A percentile compares a stretch with the other conserved stretches of the same genome.
Evolutionary conservation across 2,797 vertebrate genomes (phyloP).

Genomic region (Geotrypetes seraphini): DNA sequence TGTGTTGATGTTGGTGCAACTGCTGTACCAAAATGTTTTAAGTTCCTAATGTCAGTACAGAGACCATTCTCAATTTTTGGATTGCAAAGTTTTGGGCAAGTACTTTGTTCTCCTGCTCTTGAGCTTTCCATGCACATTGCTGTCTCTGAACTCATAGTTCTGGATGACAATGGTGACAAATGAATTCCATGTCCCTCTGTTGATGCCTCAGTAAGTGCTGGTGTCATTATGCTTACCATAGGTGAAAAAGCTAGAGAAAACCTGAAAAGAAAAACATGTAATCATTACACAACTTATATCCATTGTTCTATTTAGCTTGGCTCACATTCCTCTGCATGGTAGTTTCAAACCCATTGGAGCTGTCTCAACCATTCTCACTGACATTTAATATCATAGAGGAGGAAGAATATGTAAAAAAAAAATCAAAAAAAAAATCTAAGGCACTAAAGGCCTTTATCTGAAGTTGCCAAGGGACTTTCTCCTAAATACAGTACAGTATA

Average conservation of each 20-base stretch:
- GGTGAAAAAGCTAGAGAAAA: conserved; percentile 41
- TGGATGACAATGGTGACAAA: conserved; percentile 60
- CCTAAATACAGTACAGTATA: too few relatives aligned
- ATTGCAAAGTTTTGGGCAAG: conserved; percentile 43
- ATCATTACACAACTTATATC: too few relatives aligned
- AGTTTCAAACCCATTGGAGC: too few relatives aligned
- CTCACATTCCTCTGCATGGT: too few relatives aligned
- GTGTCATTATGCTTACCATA: conserved; percentile 68
- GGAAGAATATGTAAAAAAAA: too few relatives aligned
- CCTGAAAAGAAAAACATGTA: conserved; percentile 54
- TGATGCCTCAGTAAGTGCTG: conserved; percentile 70
- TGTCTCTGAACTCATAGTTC: conserved; percentile 58
- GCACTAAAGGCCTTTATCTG: too few relatives aligned
- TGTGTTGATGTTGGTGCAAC: conserved; percentile 45
- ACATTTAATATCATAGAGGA: too few relatives aligned
- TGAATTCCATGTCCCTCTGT: conserved; percentile 67
- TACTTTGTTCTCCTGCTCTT: conserved; percentile 55
- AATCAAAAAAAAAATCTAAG: too few relatives aligned
- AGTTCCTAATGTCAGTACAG: conserved; percentile 48
- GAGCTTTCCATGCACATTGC: conserved; percentile 46
- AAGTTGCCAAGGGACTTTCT: too few relatives aligned
- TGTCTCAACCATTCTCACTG: too few relatives aligned
- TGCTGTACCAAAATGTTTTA: conserved; percentile 51
- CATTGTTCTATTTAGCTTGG: too few relatives aligned
- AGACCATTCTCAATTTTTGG: conserved; percentile 43